Percentiles rank a stretch among this genome's conserved stretches.
These are phyloP conservation scores for Globia sparganii DNA, from an alignment of 2,888 invertebrate genomes.

Conservation along the genomic window DNA sequence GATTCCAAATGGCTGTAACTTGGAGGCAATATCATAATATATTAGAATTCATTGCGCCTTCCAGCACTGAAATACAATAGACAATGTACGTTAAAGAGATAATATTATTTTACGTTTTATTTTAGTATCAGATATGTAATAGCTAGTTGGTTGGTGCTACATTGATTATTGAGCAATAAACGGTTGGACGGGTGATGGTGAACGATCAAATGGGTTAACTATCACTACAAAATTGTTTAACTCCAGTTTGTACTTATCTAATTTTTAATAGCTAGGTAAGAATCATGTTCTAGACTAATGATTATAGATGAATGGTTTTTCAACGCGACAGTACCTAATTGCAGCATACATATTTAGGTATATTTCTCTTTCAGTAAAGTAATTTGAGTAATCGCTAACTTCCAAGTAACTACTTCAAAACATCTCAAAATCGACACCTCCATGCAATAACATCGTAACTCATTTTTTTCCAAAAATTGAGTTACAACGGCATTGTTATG, in stretches of 20 bases:
- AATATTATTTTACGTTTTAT: conserved; percentile 61
- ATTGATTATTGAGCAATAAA: conserved; percentile 50
- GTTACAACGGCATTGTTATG: too few relatives aligned
- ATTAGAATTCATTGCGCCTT: conserved; percentile 63
- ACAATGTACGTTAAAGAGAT: conserved; percentile 54
- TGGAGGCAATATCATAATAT: conserved; percentile 57
- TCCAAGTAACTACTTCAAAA: neutral
- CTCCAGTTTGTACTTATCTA: neutral
- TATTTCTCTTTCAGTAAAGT: neutral
- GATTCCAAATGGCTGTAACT: conserved; percentile 38
- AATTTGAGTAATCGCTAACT: neutral
- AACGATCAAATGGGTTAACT: neutral
- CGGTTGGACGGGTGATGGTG: conserved; percentile 9
- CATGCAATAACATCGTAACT: too few relatives aligned
- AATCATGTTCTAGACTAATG: neutral
- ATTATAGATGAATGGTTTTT: neutral
- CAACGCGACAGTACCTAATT: neutral
- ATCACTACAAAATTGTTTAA: neutral
- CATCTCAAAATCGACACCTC: too few relatives aligned
- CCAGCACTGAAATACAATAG: conserved; percentile 66
- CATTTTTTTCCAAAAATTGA: too few relatives aligned
- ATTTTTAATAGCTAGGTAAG: neutral
- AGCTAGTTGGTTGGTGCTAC: conserved; percentile 21
- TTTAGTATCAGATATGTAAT: conserved; percentile 41
- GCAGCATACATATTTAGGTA: neutral